Base-by-base conservation (phyloP, 1,140 invertebrate species). In the Maniola jurtina region DNA sequence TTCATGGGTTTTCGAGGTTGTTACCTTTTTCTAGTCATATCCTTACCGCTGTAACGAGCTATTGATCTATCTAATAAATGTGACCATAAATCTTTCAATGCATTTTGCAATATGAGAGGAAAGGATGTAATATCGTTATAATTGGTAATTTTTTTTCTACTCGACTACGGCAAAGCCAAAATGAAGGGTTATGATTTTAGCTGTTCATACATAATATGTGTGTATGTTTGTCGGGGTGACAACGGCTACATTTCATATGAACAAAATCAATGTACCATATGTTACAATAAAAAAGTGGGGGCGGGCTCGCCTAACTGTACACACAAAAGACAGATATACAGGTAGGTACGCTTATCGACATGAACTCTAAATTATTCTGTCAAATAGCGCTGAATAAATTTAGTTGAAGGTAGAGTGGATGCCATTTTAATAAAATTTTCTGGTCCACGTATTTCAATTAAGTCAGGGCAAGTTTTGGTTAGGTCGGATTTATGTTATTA, bases 1-100 rank as follows among this genome's bases (percentile, higher is more conserved):
- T 89, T 86, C 88, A 88, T 88, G 82, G 80, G 64, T 80, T 80
- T 83, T 73, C 78, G 79, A 81, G 81, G 76, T 81, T 81, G 59
- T 73, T 72, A 72, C 74, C 76, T 83, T 80, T 85, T 69, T 67
- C 67, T 69, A 70, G 68, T 64, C 73, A 79, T 81, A 76, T 80
- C 77, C 71, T 76, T 79, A n/a, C 73, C 63, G 66, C 57, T 68
- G 76, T 84, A 80, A 84, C 83, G 75, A 77, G 72, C 61, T 66
- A 73, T 74, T 77, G 74, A 68, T 74, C 64, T 75, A 70, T 68
- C 50, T 71, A 67, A 65, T 80, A 77, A 80, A 66, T 73, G 33
- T 61, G 48, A 54, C 45, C 60, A 68, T 79, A 83, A 82, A 81
- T 72, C 67, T 69, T 58, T 71, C 71, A 65, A 50, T 55, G 8